These are phyloP conservation scores for Drosophila baimaii DNA, from an alignment of 1,140 invertebrate genomes.

Conservation along the genomic window DNA sequence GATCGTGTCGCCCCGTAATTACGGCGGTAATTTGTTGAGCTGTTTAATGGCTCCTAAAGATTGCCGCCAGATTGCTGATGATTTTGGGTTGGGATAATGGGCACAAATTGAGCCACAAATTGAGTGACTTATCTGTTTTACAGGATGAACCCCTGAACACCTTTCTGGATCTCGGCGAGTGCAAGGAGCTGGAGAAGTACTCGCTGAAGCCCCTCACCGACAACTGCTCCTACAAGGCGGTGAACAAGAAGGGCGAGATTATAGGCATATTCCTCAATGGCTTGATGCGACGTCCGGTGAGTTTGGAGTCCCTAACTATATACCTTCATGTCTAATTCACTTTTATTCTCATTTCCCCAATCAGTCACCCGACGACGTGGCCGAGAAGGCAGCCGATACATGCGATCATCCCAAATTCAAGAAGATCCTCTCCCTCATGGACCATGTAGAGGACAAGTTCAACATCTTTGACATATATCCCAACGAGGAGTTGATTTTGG, in stretches of 20 bases:
- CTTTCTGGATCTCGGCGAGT: slow-evolving; percentile 86
- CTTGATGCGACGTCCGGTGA: slow-evolving; percentile 69
- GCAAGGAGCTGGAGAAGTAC: slow-evolving; percentile 87
- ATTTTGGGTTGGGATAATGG: slow-evolving; percentile 13
- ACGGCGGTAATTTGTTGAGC: slow-evolving; percentile 50
- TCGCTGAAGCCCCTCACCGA: slow-evolving; percentile 86
- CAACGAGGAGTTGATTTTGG: slow-evolving; percentile 85
- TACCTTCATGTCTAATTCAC: not conserved
- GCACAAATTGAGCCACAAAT: slow-evolving; percentile 4
- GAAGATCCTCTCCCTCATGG: slow-evolving; percentile 87
- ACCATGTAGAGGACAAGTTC: slow-evolving; percentile 85
- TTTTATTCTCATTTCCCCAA: not conserved
- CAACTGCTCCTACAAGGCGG: slow-evolving; percentile 87
- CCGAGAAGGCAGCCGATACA: slow-evolving; percentile 68
- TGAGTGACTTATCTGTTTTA: slow-evolving; percentile 82
- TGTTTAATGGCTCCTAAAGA: slow-evolving; percentile 19
- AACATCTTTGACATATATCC: slow-evolving; percentile 86
- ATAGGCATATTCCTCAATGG: slow-evolving; percentile 86
- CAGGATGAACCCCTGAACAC: slow-evolving; percentile 89
- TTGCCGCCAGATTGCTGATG: slow-evolving; percentile 3
- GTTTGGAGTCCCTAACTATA: not conserved
- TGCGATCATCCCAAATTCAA: slow-evolving; percentile 86
- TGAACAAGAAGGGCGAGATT: slow-evolving; percentile 86
- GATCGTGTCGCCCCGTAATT: slow-evolving; percentile 49
- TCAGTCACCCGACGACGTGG: slow-evolving; percentile 35